Base-by-base conservation (phyloP, 2,888 invertebrate species). In the Oxycera nigricornis region DNA sequence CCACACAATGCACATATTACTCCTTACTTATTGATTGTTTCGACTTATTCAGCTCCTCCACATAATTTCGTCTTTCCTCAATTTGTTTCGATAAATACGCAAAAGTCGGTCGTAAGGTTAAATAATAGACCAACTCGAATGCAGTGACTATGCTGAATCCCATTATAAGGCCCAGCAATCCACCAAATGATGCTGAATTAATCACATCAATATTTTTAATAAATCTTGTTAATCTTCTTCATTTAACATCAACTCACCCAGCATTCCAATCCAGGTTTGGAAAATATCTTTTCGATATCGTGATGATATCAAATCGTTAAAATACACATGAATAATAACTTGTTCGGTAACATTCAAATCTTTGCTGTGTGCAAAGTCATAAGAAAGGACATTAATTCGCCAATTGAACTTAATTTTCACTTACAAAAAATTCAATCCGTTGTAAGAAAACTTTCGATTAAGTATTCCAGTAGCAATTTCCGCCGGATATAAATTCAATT, bases 141-240 rank as follows among this genome's bases (percentile, higher is more conserved):
- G 88, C 89, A 0, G 91, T 89, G 77, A 92, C 89, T 24, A 92
- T 86, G 67, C 91, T 92, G 80, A 92, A 92, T 2, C 92, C 92
- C 28, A 91, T 87, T 83, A 91, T 90, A 6, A 92, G 84, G 39
- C 91, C 90, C 1, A 92, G 83, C 0, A 92, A 86, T 17, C 92
- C 92, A 0, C 92, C 92, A 79, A 91, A 91, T 1, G 91, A 89
- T 78, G 91, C 92, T 91, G 24, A 22, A 2, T n/a, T n/a, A n/a
- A n/a, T n/a, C n/a, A n/a, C n/a, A n/a, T n/a, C n/a, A n/a, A n/a
- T n/a, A n/a, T n/a, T n/a, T n/a, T n/a, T n/a, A n/a, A n/a, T n/a
- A n/a, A n/a, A n/a, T n/a, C n/a, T 55, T n/a, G 22, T 11, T 2
- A 46, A 46, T 7, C 46, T 17, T 57, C 61, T 4, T n/a, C n/a